Conservation (phyloP, 2,113 vertebrate genomes). For the Equus quagga region DNA sequence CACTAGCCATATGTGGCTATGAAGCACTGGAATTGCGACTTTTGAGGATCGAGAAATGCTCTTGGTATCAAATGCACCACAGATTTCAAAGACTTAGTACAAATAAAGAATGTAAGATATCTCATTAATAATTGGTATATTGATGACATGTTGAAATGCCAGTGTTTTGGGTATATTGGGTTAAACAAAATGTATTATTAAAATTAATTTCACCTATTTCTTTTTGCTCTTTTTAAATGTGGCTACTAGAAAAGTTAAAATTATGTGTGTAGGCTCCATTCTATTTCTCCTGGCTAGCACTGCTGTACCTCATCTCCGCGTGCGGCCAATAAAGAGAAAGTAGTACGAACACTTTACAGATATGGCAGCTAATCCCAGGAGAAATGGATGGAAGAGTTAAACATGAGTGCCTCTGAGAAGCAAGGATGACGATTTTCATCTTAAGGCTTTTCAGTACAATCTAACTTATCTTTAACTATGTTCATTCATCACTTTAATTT, state of each 20-base stretch:
- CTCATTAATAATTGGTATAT: not conserved
- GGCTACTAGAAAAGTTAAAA: not conserved
- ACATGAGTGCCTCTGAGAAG: not conserved
- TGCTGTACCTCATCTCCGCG: not conserved
- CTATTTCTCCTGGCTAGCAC: not conserved
- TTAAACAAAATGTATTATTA: not conserved
- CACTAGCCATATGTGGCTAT: too few relatives aligned
- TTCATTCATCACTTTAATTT: not conserved
- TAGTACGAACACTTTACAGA: not conserved
- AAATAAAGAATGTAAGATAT: not conserved
- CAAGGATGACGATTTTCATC: not conserved
- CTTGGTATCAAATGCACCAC: not conserved
- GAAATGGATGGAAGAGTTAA: not conserved
- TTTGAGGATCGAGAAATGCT: not conserved
- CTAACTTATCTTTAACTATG: slow-evolving; percentile 19
- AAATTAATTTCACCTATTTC: not conserved
- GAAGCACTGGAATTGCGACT: not conserved
- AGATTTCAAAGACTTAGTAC: not conserved
- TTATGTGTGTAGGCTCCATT: not conserved
- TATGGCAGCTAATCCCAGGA: not conserved
- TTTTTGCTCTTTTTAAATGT: not conserved
- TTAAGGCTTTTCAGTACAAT: not conserved
- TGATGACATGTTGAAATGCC: not conserved
- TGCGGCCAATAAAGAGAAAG: not conserved
- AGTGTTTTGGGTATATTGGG: not conserved